phyloP scores from a whole-genome alignment of 2,113 vertebrate genomes.

The Silurus asotus region DNA sequence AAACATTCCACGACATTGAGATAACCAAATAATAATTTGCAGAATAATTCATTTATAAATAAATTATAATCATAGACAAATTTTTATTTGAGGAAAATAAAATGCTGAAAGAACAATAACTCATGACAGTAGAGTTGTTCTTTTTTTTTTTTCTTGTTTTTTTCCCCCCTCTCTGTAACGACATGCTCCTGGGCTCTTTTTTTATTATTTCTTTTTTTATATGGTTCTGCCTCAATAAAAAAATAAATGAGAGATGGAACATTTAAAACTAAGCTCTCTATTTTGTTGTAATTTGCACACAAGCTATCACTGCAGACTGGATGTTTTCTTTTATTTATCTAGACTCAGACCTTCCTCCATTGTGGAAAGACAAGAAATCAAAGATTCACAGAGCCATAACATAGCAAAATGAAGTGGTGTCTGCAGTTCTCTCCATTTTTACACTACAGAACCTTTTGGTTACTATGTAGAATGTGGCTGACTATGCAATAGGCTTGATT shows the following conservation, averaged over 20 bases:
- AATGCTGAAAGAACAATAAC: neutral
- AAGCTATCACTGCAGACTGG: neutral
- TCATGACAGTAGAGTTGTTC: neutral
- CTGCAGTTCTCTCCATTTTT: neutral
- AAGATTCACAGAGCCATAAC: neutral
- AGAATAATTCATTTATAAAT: no score
- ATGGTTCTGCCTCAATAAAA: neutral
- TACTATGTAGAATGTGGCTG: neutral
- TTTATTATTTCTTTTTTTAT: neutral
- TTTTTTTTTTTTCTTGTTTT: neutral
- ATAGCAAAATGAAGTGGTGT: neutral
- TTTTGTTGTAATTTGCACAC: neutral
- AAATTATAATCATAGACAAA: neutral
- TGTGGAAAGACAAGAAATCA: neutral
- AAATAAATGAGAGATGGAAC: neutral
- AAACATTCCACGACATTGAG: neutral
- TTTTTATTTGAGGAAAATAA: neutral
- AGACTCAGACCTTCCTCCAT: neutral
- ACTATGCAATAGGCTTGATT: constrained; percentile 18
- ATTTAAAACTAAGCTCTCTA: neutral
- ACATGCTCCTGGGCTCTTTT: neutral
- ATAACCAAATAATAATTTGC: neutral
- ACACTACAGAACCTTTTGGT: neutral
- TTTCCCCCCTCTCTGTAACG: neutral
- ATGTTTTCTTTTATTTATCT: neutral